Conservation (phyloP, 2,113 vertebrate species). For the Elanus axillaris region DNA sequence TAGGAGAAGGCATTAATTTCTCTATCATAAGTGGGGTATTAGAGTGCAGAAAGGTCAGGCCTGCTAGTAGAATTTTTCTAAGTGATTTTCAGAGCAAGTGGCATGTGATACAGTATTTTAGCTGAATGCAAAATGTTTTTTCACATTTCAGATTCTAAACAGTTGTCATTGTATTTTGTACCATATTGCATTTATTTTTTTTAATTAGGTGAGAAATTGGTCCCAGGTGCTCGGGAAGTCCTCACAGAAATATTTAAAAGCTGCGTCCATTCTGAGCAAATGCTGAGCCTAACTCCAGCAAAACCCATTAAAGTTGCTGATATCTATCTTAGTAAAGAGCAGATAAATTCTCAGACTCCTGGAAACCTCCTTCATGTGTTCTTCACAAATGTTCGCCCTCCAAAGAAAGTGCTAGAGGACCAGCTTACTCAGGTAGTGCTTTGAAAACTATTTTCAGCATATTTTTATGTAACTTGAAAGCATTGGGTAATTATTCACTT, state of each 20-base stretch:
- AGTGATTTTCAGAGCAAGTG: not conserved
- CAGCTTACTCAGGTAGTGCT: conserved; percentile 90
- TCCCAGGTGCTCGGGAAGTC: conserved; percentile 88
- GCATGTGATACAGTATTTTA: not conserved
- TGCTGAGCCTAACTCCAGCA: conserved; percentile 87
- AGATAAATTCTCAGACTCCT: conserved; percentile 93
- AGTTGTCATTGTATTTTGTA: fast-evolving
- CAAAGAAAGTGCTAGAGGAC: conserved; percentile 95
- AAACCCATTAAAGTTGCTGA: conserved; percentile 92
- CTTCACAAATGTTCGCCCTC: conserved; percentile 91
- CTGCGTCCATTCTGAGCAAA: conserved; percentile 91
- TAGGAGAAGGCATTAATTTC: not conserved
- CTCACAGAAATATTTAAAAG: conserved; percentile 96
- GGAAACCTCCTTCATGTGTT: conserved; percentile 93
- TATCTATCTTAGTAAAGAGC: conserved; percentile 97
- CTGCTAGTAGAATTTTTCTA: not conserved
- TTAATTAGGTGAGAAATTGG: conserved; percentile 86
- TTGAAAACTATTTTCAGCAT: not conserved
- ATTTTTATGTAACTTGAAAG: too few species aligned
- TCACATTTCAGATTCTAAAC: not conserved
- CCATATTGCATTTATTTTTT: not conserved
- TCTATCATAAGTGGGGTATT: not conserved
- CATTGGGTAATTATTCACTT: not conserved
- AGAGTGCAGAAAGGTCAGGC: not conserved
- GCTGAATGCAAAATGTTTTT: not conserved